These are phyloP conservation scores for Sebastes nivosus DNA, from an alignment of 2,797 vertebrate species.

Conservation along the genomic window DNA sequence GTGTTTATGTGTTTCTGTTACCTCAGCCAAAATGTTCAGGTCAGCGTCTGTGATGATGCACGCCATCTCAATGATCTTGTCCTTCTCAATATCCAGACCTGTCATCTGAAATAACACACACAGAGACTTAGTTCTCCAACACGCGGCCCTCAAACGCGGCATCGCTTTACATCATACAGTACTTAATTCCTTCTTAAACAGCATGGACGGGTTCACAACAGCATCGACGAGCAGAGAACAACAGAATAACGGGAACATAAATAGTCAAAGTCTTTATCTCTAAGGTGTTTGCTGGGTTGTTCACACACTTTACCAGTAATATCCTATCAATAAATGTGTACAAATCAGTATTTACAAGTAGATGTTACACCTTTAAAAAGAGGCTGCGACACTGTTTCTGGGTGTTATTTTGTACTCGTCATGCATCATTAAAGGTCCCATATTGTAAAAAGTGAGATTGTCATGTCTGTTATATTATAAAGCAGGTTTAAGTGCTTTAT, in stretches of 20 bases:
- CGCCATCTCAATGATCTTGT: conserved; percentile 96
- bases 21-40: conserved; percentile 92
- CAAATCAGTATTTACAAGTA: not conserved
- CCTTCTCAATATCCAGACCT: conserved; percentile 93
- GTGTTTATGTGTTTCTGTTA: conserved; percentile 46
- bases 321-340: not conserved
- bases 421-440: not conserved
- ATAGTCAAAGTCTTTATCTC: not conserved
- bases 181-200: no score
- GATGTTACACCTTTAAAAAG: not conserved
- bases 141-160: not conserved
- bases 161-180: not conserved
- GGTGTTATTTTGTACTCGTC: not conserved
- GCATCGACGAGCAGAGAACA: not conserved
- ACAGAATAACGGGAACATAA: not conserved
- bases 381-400: not conserved
- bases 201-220: not conserved
- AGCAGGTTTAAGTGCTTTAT: no score
- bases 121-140: not conserved
- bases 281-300: not conserved
- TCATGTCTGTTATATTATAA: no score
- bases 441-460: no score
- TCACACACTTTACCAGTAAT: not conserved
- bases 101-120: conserved; percentile 87
- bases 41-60: conserved; percentile 93